Percentiles rank a stretch among this genome's conserved stretches.
These are phyloP conservation scores for Sesamia nonagrioides DNA, from an alignment of 1,140 invertebrate genomes.

Conservation along the genomic window DNA sequence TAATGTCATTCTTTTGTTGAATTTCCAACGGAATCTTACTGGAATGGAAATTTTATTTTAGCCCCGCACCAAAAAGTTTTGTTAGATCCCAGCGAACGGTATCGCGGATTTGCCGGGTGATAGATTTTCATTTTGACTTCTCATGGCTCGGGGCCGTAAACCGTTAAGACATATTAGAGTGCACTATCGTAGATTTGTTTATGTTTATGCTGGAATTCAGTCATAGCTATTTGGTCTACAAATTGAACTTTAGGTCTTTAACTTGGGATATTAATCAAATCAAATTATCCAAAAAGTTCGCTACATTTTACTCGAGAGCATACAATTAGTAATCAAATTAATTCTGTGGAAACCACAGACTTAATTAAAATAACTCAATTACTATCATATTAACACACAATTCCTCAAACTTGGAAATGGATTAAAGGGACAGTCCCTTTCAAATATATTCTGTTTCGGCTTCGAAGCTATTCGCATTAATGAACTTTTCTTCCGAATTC, in stretches of 20 bases:
- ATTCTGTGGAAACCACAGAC: too few relatives aligned
- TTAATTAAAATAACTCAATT: too few relatives aligned
- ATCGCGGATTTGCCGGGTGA: slow-evolving; percentile 27
- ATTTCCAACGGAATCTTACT: slow-evolving; percentile 12
- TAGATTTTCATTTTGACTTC: slow-evolving; percentile 35
- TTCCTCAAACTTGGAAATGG: not conserved
- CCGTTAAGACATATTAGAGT: slow-evolving; percentile 42
- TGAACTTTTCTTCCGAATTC: not conserved
- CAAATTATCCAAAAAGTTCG: too few relatives aligned
- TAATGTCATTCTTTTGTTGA: slow-evolving; percentile 33
- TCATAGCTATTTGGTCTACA: not conserved
- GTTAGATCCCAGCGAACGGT: slow-evolving; percentile 14
- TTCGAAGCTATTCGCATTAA: not conserved
- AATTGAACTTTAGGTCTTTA: slow-evolving; percentile 9
- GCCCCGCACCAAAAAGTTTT: slow-evolving; percentile 14
- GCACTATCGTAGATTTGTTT: slow-evolving; percentile 25
- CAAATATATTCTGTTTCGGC: slow-evolving; percentile 2
- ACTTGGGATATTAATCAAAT: not conserved
- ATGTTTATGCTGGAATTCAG: slow-evolving; percentile 11
- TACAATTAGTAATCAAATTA: too few relatives aligned
- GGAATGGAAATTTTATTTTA: slow-evolving; percentile 35
- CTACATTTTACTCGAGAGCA: too few relatives aligned
- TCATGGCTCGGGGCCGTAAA: slow-evolving; percentile 25
- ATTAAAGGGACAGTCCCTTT: slow-evolving; percentile 17
- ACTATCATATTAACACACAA: too few relatives aligned